Percentiles rank a stretch among this genome's conserved stretches.
Conservation (phyloP, 2,797 vertebrate genomes). For the Xerus rutilus region DNA sequence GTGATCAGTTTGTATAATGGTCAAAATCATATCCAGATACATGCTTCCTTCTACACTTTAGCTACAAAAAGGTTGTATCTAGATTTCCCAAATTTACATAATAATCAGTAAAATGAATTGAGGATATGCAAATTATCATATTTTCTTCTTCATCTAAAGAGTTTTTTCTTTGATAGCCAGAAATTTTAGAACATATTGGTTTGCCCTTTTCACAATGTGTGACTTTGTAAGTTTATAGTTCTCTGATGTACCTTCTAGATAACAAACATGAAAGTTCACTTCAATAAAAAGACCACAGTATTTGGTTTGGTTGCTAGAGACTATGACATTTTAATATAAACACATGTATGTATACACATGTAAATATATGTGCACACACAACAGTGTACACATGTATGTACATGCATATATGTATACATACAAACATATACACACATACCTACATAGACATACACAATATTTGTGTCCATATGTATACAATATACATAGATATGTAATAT, state of each 20-base stretch:
- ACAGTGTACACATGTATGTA: background rate
- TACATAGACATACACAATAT: background rate
- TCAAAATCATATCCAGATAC: background rate
- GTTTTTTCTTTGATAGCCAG: conserved; percentile 29
- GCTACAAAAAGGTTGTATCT: background rate
- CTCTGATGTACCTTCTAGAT: background rate
- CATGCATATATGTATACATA: background rate
- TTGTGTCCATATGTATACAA: background rate
- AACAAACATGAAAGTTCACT: conserved; percentile 23
- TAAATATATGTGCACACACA: too few relatives aligned
- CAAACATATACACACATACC: too few relatives aligned
- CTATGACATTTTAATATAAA: background rate
- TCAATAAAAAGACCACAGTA: background rate
- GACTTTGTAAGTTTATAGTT: conserved; percentile 18
- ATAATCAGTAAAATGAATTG: background rate
- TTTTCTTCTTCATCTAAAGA: conserved; percentile 25
- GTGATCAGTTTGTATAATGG: background rate
- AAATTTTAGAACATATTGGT: background rate
- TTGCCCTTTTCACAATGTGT: background rate
- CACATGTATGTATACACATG: background rate
- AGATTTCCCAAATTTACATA: conserved; percentile 20
- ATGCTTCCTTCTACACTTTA: background rate
- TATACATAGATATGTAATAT: background rate
- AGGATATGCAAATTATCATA: background rate
- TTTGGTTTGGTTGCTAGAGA: background rate